Conservation (phyloP, 2,888 invertebrate species). For the Eugnorisma glareosa region DNA sequence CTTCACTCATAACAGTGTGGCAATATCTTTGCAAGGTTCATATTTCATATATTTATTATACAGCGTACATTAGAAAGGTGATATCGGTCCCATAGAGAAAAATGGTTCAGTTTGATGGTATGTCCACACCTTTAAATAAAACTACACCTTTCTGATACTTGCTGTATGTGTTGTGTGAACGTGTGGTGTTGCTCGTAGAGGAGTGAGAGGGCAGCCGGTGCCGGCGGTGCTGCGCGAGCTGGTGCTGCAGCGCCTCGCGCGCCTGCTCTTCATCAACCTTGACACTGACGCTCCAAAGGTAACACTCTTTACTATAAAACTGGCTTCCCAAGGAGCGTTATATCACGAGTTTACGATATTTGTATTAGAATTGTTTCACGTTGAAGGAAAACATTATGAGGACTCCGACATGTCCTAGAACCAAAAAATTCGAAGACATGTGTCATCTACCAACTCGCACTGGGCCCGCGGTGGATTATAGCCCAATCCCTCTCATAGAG, state of each 20-base stretch:
- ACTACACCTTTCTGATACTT: background rate
- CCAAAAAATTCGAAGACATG: background rate
- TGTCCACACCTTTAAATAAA: background rate
- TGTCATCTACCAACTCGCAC: background rate
- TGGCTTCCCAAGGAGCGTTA: background rate
- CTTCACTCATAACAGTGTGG: background rate
- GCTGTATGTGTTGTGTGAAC: slow-evolving; percentile 70
- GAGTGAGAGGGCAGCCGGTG: slow-evolving; percentile 95
- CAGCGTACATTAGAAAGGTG: background rate
- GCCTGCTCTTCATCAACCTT: slow-evolving; percentile 93
- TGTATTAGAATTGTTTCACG: no score
- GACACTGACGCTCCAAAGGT: slow-evolving; percentile 89
- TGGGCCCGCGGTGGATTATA: background rate
- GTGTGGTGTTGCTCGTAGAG: slow-evolving; percentile 90
- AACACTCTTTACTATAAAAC: slow-evolving; percentile 15
- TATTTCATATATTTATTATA: background rate
- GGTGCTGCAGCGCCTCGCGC: slow-evolving; percentile 94
- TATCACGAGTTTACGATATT: background rate
- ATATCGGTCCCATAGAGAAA: background rate
- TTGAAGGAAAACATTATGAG: no score
- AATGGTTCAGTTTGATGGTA: background rate
- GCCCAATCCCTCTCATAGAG: background rate
- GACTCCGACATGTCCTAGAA: background rate
- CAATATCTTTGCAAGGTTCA: background rate
- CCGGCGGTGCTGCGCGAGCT: slow-evolving; percentile 93